Base-by-base conservation (phyloP, 2,113 vertebrate genomes). In the Phodopus roborovskii region DNA sequence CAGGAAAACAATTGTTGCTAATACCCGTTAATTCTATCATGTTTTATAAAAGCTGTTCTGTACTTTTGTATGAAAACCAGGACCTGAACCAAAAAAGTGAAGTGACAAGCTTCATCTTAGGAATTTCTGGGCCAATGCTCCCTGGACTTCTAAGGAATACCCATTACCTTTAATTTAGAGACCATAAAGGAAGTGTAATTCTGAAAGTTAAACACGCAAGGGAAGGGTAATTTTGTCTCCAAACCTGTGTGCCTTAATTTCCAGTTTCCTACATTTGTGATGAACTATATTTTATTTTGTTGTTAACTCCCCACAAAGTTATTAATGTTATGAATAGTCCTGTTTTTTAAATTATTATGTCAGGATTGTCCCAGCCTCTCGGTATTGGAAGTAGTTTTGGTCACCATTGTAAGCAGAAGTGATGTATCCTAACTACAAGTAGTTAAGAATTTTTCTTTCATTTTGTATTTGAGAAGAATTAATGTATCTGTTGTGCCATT, bases 131-230 rank as follows among this genome's bases (percentile, higher is more conserved):
- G 39, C 33, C 70, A 92, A 53, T n/a, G 30, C 39, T 78, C 73
- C 66, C 13, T 90, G 3, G 19, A 82, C 64, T 10, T 39, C 3
- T 48, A 88, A 94, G 28, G 60, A 91, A 73, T 58, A 90, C 75
- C n/a, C 64, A 62, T 58, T 36, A 16, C 3, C 26, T 56, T 91
- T 87, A 90, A 84, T 94, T 92, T 90, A 82, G 86, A 95, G 19
- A 77, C 36, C 1, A 73, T 50, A 39, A 75, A 64, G 4, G 53
- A 95, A 84, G 62, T 71, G 85, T 13, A 64, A 2, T 50, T 66
- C 53, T 85, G 28, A 88, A 48, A 93, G 45, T 88, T 75, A 96
- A 91, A 90, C 62, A 79, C 22, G 83, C 84, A 90, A 16, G 0
- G 0, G 17, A 9, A 73, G n/a, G 74, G 50, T 53, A 26, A 64